Percentiles rank a stretch among this genome's conserved stretches.
These are phyloP conservation scores for Meteorus colon DNA, from an alignment of 2,888 invertebrate species.

Conservation along the genomic window DNA sequence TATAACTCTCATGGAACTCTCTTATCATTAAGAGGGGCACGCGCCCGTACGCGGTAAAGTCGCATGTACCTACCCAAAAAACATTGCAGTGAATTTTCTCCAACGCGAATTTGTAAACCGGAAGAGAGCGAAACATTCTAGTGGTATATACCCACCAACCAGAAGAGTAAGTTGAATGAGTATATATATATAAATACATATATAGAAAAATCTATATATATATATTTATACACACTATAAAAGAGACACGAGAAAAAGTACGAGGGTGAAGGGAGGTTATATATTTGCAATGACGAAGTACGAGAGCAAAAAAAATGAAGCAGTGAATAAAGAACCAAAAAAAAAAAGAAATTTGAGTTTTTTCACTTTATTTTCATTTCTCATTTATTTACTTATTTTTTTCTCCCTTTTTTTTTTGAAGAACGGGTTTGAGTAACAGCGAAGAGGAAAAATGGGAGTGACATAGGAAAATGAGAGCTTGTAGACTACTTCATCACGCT, in stretches of 20 bases:
- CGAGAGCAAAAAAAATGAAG: constrained; percentile 29
- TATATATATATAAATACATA: background rate
- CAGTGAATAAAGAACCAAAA: background rate
- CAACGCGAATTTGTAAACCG: background rate
- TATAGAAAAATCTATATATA: background rate
- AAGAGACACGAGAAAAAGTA: background rate
- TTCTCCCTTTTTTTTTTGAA: background rate
- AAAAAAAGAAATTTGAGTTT: background rate
- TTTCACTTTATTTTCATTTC: background rate
- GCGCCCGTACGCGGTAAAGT: background rate
- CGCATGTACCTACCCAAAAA: background rate
- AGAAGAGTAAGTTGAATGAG: background rate
- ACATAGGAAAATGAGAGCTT: constrained; percentile 47
- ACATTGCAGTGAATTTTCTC: background rate
- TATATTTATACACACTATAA: too few species aligned
- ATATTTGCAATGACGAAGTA: constrained; percentile 17
- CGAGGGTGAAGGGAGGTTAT: background rate
- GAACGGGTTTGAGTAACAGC: constrained; percentile 10
- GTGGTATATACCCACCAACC: constrained; percentile 11
- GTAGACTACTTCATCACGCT: constrained; percentile 64
- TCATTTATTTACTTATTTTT: background rate
- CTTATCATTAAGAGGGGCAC: background rate
- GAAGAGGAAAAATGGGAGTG: constrained; percentile 36
- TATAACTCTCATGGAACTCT: constrained; percentile 4
- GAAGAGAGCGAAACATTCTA: constrained; percentile 13